Base-by-base conservation (phyloP, 2,113 vertebrate species). In the Xiphophorus couchianus region DNA sequence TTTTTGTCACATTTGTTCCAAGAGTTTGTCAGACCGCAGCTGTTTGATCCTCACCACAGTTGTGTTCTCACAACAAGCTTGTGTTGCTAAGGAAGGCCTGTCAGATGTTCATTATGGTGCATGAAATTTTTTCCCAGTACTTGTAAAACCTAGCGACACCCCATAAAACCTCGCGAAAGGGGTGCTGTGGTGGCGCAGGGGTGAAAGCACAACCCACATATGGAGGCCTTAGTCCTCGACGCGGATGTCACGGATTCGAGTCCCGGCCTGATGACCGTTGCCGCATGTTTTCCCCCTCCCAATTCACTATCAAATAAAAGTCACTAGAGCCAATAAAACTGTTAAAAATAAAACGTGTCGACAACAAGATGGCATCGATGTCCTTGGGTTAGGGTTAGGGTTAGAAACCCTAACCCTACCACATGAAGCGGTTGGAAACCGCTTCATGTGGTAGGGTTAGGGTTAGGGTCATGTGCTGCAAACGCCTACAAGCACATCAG, bases 1-100 rank as follows among this genome's bases (percentile, higher is more conserved):
- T 90, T 86, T 85, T 71, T 82, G 80, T 92, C 86, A 83, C 69
- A 74, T 71, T 80, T 64, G 5, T 73, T 90, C 84, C 81, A 90
- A 83, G 80, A 80, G 71, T 73, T 84, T 90, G 86, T 91, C 89
- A 87, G 79, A 44, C 73, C 74, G 73, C 86, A 87, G 84, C 82
- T 89, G 86, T 80, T 91, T 87, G 30, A 82, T 72, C 80, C 71
- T 82, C n/a, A 3, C 75, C 73, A 88, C 84, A 74, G 75, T 66
- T 83, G 71, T 74, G 80, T 86, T 73, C 77, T 80, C 75, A 77
- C 77, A 87, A 79, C 74, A 33, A 66, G 81, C 37, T 72, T 78
- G 48, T 27, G 73, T 84, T 84, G 63, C 82, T 77, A 48, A 80
- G 77, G 73, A 76, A 39, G 69, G 74, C 58, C 70, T 85, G 73